Base-by-base conservation (phyloP, 2,888 invertebrate species). In the Barypeithes pellucidus region DNA sequence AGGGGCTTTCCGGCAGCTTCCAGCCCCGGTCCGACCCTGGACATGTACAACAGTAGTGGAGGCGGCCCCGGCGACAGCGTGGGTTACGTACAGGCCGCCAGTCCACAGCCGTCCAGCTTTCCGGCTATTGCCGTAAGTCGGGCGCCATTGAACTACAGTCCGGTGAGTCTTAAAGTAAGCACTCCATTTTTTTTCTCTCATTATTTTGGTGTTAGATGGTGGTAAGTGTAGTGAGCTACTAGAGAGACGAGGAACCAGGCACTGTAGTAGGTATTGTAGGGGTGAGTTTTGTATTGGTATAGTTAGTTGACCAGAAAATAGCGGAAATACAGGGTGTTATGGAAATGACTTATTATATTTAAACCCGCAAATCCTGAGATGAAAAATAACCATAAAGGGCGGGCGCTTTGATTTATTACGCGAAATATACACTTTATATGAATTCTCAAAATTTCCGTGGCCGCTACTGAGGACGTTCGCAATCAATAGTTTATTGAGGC, bases 81-180 rank as follows among this genome's bases (percentile, higher is more conserved):
- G 81, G 95, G 96, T 86, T 98, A 97, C 88, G 96, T 97, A 85
- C 97, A 97, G 89, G 97, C 97, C 82, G 96, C 97, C 82, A 97
- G 96, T 89, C 97, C 98, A 83, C 98, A 98, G 88, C 97, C 97
- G 82, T 95, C 96, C 84, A 95, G 95, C 84, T 97, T 97, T 89
- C 96, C 96, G 85, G 94, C 95, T 82, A 95, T 96, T 87, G 95
- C 95, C 82, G 95, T 96, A 85, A 95, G 95, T 90, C 94, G 95
- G 86, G 95, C 95, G 85, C 95, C 95, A 87, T 93, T 95, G 89
- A 95, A 95, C 90, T 95, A 95, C 88, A 95, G 94, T 90, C 95
- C 95, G 91, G 95, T 95, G 89, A 92, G 94, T 75, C 69, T 72
- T 65, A 75, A 75, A 75, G 75, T 75, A 75, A 75, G 75, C 72